A percentile compares a stretch with the other conserved stretches of the same genome.
Conservation (phyloP, 23 tunicate genomes). For the Diplosoma virens region DNA sequence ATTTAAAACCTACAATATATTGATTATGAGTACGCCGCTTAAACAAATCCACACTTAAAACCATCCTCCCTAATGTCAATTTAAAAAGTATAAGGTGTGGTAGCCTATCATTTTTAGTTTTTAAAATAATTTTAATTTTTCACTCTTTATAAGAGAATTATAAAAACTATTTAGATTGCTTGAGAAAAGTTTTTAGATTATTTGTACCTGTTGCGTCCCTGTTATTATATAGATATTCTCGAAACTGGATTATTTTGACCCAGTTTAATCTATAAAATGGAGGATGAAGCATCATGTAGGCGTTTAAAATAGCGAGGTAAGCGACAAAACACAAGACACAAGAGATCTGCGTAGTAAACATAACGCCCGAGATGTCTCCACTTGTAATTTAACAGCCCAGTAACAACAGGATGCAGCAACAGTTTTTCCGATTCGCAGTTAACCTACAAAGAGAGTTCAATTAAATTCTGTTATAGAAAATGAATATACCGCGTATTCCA, state of each 20-base stretch:
- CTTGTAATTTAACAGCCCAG: conserved; percentile 89
- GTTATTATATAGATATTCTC: not conserved
- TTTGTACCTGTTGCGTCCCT: not conserved
- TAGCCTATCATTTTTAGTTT: no score
- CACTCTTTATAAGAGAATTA: no score
- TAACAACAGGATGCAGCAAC: conserved; percentile 86
- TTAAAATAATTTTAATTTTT: no score
- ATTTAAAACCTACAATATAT: no score
- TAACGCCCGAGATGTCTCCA: conserved; percentile 87
- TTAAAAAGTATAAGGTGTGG: no score
- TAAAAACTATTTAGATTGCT: no score
- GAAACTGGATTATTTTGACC: conserved; percentile 29
- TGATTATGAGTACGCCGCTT: no score
- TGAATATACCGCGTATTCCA: no score
- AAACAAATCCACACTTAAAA: no score
- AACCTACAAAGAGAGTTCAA: conserved; percentile 44
- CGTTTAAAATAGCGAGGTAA: conserved; percentile 70
- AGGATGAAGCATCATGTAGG: conserved; percentile 80
- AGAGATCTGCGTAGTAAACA: conserved; percentile 70
- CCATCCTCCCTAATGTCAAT: no score
- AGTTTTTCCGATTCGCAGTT: conserved; percentile 70
- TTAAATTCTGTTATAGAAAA: no score
- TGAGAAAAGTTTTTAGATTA: no score
- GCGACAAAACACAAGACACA: conserved; percentile 40
- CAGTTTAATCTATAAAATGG: conserved; percentile 71